Evolutionary conservation across 2,888 invertebrate species (phyloP), one percentile per base, ranked within the genome.

Genomic region (Timema cristinae): DNA sequence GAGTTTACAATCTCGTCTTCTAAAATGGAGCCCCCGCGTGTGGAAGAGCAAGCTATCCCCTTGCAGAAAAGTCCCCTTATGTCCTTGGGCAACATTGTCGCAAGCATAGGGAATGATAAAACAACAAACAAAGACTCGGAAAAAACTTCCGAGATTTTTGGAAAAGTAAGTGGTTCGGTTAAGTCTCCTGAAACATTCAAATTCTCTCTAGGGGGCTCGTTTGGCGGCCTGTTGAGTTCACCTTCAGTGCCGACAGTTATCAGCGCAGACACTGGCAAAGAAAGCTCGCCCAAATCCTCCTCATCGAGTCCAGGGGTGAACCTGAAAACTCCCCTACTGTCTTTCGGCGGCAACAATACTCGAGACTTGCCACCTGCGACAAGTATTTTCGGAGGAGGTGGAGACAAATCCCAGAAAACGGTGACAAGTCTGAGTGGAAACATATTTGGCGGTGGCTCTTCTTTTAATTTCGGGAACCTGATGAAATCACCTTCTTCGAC

Each of bases 81-180:
- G 49, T 81, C 81, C 0, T 74, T 82, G n/a, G 80, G 81, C 67
- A 80, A 78, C 67, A 79, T 82, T 7, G 81, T 82, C 8, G 79
- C 80, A 1, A 79, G 80, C 51, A 79, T 82, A 47, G 67, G 71
- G 13, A 59, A 71, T 13, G 16, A 68, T 32, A 32, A n/a, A 54
- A 54, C 11, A 54, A 54, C 32, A 32, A 32, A 32, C 32, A 32
- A 32, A 32, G 4, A 32, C 32, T 32, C 32, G 32, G 11, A 11
- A 54, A 61, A 10, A 47, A 16, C 61, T 7, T 16, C n/a, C 0
- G 47, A 15, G 16, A n/a, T 61, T n/a, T 61, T 61, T 61, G 61
- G n/a, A 7, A 16, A 13, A 59, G 59, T 11, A 6, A 61, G 47
- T 11, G 61, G 47, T 47, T 61, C 61, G 47, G 47, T 32, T 47